phyloP scores from a whole-genome alignment of 2,113 vertebrate species.

The Sclerurus mexicanus region DNA sequence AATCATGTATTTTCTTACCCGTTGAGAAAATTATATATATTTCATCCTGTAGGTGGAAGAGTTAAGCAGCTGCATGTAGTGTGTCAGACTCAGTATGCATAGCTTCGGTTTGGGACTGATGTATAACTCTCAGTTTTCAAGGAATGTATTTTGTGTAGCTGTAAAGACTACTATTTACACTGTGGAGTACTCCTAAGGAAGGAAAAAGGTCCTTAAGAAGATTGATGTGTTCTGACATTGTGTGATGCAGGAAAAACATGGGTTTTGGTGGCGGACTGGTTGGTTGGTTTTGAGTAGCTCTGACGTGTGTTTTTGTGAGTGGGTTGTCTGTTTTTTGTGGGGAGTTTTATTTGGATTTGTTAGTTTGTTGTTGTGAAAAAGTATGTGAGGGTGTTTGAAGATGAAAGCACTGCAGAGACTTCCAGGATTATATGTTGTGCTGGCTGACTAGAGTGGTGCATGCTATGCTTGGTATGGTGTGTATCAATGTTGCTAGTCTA shows the following conservation, averaged over 20 bases:
- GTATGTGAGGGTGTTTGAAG: background rate
- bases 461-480: background rate
- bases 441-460: background rate
- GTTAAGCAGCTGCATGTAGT: background rate
- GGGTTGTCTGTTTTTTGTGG: background rate
- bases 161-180: background rate
- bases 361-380: background rate
- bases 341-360: background rate
- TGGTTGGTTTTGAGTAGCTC: background rate
- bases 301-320: background rate
- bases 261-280: rapidly evolving
- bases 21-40: background rate
- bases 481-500: background rate
- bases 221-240: background rate
- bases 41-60: background rate
- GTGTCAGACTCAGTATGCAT: background rate
- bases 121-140: background rate
- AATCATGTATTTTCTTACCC: background rate
- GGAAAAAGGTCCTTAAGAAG: background rate
- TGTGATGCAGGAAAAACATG: background rate
- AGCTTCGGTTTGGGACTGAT: background rate
- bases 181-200: background rate
- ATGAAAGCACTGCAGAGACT: background rate
- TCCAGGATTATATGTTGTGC: background rate
- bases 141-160: background rate